Base-by-base conservation (phyloP, 2,888 invertebrate species). In the Lepidocyrtoides sp. region DNA sequence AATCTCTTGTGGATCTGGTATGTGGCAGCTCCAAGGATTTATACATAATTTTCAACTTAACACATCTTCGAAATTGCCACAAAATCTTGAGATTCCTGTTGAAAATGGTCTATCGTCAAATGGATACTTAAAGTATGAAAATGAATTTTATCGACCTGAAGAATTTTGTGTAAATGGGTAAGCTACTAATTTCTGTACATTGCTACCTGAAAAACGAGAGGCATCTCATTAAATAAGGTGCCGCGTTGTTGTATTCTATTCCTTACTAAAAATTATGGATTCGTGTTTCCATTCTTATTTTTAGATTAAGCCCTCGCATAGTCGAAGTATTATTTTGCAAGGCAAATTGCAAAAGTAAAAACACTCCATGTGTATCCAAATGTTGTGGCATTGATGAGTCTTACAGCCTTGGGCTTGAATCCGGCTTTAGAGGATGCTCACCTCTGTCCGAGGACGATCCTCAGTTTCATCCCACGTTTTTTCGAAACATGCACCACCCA, bases 101-200 rank as follows among this genome's bases (percentile, higher is more conserved):
- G 66, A 87, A 20, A 82, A 72, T 69, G 92, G 89, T 8, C 83
- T 92, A 29, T 36, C 86, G 5, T 69, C 83, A 1, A 87, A 92
- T 81, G 92, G 92, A 20, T 82, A 86, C 23, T 66, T 92, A 23
- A 92, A 91, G 29, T 92, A 91, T 63, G 88, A 91, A 57, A 89
- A 91, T 54, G 91, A 92, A 57, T 92, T 92, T 41, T 92, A 92
- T 41, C 48, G 90, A 12, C 92, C 89, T 7, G 91, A 72, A 0
- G 89, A 91, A 44, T 92, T 87, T 54, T 92, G 92, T 57, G 66
- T 92, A 51, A 92, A 92, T 57, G 92, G 92, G 92, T 92, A 69
- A 32, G 66, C 17, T 32, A n/a, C n/a, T n/a, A n/a, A n/a, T n/a
- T n/a, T n/a, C 3, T 36, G 7, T 36, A 36, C 36, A 36, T 36